Evolutionary conservation across 2,888 invertebrate genomes (phyloP).

Genomic region (Eupithecia exiguata): DNA sequence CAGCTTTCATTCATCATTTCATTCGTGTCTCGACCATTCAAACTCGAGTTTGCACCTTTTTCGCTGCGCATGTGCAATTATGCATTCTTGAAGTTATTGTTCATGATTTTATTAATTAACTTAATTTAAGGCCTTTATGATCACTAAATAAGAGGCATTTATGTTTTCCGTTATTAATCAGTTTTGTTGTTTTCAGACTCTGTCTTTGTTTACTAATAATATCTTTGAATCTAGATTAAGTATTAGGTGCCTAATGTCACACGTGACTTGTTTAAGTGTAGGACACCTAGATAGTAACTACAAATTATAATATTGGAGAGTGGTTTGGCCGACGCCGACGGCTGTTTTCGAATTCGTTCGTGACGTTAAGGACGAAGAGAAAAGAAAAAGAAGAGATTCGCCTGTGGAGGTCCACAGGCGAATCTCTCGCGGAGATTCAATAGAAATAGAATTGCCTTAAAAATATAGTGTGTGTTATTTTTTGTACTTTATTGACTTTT

Average conservation of each 20-base stretch:
- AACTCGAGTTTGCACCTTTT: background rate
- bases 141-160: no score
- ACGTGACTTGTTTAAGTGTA: background rate
- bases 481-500: slow-evolving; percentile 8
- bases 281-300: background rate
- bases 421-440: no score
- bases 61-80: background rate
- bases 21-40: no score
- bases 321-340: background rate
- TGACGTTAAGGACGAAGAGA: background rate
- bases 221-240: background rate
- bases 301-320: background rate
- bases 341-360: background rate
- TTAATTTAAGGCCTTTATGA: no score
- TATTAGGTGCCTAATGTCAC: background rate
- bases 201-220: background rate
- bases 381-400: no score
- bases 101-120: no score
- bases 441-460: no score
- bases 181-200: no score
- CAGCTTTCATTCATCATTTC: no score
- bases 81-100: background rate
- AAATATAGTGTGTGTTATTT: no score
- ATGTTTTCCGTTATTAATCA: no score
- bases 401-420: no score